Percentiles rank a stretch among this genome's conserved stretches.
phyloP scores from a whole-genome alignment of 2,113 vertebrate species.

The Eleginops maclovinus region DNA sequence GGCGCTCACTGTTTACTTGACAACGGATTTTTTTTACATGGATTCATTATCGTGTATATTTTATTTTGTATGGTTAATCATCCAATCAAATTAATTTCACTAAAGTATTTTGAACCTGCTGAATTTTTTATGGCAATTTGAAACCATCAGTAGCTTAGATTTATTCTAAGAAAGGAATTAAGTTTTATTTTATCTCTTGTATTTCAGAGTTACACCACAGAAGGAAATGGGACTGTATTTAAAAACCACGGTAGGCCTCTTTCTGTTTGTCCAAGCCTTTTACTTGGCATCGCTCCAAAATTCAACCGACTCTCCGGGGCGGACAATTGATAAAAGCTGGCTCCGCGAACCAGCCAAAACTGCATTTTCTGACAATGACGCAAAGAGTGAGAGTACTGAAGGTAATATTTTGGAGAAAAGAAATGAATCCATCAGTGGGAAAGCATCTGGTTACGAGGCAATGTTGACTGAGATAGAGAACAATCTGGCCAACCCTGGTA shows the following conservation, averaged over 20 bases:
- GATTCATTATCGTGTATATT: no score
- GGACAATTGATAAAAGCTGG: conserved; percentile 59
- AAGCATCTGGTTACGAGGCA: conserved; percentile 21
- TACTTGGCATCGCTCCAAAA: conserved; percentile 43
- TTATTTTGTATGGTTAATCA: no score
- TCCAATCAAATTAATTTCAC: no score
- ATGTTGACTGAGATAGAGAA: not conserved
- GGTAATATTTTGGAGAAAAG: not conserved
- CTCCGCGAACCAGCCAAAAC: not conserved
- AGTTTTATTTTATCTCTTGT: conserved; percentile 29
- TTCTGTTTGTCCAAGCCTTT: conserved; percentile 70
- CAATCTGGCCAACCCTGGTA: not conserved
- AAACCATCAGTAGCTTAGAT: not conserved
- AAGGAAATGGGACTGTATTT: conserved; percentile 64
- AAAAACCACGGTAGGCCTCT: conserved; percentile 46
- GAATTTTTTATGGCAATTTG: not conserved
- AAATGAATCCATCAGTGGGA: not conserved
- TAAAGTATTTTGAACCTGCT: not conserved
- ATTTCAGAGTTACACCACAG: conserved; percentile 49
- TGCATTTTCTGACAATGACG: not conserved
- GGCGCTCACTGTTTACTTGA: no score
- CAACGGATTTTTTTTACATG: no score
- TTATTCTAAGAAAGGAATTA: not conserved
- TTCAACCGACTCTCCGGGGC: conserved; percentile 42
- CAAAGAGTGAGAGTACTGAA: not conserved